Evolutionary conservation across 2,888 invertebrate genomes (phyloP), one percentile per base, ranked within the genome.

Genomic region (Troides helena): DNA sequence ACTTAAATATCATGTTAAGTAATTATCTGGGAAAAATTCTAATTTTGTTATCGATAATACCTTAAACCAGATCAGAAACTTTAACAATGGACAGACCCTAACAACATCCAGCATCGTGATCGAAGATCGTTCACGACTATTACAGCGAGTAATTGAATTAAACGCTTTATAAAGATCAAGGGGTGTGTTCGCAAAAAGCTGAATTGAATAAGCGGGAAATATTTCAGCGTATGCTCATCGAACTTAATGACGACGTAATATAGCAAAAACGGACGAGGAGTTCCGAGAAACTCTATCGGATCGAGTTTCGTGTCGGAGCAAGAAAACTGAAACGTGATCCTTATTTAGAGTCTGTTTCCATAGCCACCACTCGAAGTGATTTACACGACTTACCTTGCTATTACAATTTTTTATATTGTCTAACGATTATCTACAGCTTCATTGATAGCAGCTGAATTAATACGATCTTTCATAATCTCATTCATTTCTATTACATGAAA

Each of bases 291-390:
- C 75, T 72, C 73, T 77, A 76, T 73, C 68, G 67, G 76, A 77
- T 81, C 80, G 70, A 72, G 80, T 81, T 79, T 74, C 74, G 74
- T 74, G 72, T 73, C 67, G 71, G 72, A 61, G 75, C 81, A 86
- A 86, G 84, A 85, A 86, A 80, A 75, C 75, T 72, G 80, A 82
- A 78, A 87, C 84, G 84, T 84, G 84, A 70, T 70, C 62, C 39
- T 62, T 30, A 62, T 36, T 70, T 79, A 78, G 80, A 72, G 75
- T 62, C 70, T 71, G 75, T 77, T 74, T 74, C 75, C 77, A 75
- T 75, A 74, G 75, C 66, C 53, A n/a, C 53, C n/a, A 0, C 4
- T 53, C 18, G 3, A 18, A 7, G 53, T 53, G 53, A 53, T 53
- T 53, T 53, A 53, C 18, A n/a, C 14, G 18, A 18, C 50, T 4